phyloP scores from a whole-genome alignment of 2,113 vertebrate genomes.

The Microcebus murinus region DNA sequence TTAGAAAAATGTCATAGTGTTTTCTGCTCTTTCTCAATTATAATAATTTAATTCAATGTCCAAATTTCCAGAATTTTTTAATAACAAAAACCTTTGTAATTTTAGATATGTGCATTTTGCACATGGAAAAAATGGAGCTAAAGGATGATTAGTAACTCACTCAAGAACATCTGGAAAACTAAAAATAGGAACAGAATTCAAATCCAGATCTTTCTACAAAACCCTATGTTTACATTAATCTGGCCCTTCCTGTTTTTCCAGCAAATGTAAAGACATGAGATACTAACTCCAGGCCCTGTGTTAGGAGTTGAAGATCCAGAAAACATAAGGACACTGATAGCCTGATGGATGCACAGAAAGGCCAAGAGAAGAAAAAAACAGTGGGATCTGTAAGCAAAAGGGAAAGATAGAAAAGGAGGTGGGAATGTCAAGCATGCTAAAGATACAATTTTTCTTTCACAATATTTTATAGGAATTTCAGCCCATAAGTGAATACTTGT shows the following conservation, averaged over 20 bases:
- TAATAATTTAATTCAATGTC: background rate
- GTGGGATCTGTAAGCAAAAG: background rate
- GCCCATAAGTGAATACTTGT: background rate
- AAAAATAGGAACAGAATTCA: background rate
- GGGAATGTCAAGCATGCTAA: background rate
- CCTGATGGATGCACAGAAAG: background rate
- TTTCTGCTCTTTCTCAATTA: background rate
- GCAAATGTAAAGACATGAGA: background rate
- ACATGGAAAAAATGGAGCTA: background rate
- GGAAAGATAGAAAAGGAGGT: background rate
- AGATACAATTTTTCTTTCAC: background rate
- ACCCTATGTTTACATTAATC: background rate
- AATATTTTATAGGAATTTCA: background rate
- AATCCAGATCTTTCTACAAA: background rate
- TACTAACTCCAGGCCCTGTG: background rate
- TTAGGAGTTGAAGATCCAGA: background rate
- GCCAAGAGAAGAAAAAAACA: background rate
- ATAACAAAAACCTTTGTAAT: background rate
- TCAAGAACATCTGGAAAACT: background rate
- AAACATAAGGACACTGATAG: background rate
- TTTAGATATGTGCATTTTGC: background rate
- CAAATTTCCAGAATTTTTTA: background rate
- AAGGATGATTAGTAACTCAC: background rate
- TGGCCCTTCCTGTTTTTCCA: background rate
- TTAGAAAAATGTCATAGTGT: background rate